A percentile compares a stretch with the other conserved stretches of the same genome.
These are phyloP conservation scores for Eupsilia transversa DNA, from an alignment of 2,888 invertebrate species.

Conservation along the genomic window DNA sequence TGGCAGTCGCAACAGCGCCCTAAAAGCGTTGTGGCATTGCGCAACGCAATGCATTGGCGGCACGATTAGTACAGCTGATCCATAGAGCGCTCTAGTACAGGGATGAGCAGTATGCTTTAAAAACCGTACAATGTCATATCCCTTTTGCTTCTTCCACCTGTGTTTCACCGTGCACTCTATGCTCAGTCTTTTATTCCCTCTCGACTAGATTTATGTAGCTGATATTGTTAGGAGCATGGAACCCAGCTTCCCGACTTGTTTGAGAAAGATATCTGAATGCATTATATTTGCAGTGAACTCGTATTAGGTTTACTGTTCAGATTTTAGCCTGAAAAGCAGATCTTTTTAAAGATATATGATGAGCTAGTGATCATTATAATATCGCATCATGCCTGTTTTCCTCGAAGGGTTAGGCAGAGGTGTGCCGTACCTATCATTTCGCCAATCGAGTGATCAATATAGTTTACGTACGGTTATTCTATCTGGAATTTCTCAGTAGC, in stretches of 20 bases:
- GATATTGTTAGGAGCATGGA: conserved; percentile 54
- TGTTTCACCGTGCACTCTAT: conserved; percentile 42
- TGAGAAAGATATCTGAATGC: conserved; percentile 47
- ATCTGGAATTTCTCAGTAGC: too few species aligned
- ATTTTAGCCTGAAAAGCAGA: neutral
- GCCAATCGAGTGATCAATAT: too few species aligned
- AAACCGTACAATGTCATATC: conserved; percentile 2
- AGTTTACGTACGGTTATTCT: too few species aligned
- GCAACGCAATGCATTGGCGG: too few species aligned
- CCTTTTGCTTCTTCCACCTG: conserved; percentile 32
- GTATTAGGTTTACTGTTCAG: conserved; percentile 28
- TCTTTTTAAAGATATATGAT: neutral
- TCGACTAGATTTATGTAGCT: conserved; percentile 55
- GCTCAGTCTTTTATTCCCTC: conserved; percentile 44
- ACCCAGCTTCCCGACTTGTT: conserved; percentile 34
- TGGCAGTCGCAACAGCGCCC: too few species aligned
- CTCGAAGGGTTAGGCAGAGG: neutral
- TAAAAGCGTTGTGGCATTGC: too few species aligned
- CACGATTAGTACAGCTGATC: too few species aligned
- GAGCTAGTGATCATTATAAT: neutral
- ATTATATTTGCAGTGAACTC: conserved; percentile 37
- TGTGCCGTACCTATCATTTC: too few species aligned
- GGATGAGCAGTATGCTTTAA: too few species aligned
- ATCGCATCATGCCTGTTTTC: neutral
- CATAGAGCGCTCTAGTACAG: too few species aligned